phyloP scores from a whole-genome alignment of 2,113 vertebrate genomes.

The Bubo bubo region DNA sequence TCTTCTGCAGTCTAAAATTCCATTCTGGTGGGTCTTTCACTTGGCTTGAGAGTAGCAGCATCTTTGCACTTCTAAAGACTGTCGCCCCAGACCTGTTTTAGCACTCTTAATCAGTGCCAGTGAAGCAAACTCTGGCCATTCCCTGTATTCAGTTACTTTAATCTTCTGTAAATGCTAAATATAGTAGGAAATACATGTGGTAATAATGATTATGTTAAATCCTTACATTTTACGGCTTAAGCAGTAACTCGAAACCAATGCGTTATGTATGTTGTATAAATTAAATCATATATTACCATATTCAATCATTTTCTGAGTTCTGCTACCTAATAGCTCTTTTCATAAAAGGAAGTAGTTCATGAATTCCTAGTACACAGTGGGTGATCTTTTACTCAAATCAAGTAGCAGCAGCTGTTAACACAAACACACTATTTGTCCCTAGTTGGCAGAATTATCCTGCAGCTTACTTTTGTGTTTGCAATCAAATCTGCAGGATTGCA shows the following conservation, averaged over 20 bases:
- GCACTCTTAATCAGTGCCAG: background rate
- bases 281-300: background rate
- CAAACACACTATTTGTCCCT: background rate
- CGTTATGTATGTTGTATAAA: background rate
- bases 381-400: slow-evolving; percentile 3
- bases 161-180: background rate
- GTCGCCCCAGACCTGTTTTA: background rate
- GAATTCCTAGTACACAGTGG: background rate
- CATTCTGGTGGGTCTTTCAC: background rate
- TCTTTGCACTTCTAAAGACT: background rate
- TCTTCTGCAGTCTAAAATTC: background rate
- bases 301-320: background rate
- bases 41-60: fast-evolving
- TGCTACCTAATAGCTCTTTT: background rate
- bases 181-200: background rate
- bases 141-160: background rate
- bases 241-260: background rate
- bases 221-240: background rate
- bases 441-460: slow-evolving; percentile 8
- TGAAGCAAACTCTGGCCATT: background rate
- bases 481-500: background rate
- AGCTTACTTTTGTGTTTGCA: slow-evolving; percentile 3
- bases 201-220: background rate
- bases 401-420: slow-evolving; percentile 35
- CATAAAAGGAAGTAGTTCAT: background rate